These are phyloP conservation scores for Hirtodrosophila duncani DNA, from an alignment of 2,888 invertebrate species.

Conservation along the genomic window DNA sequence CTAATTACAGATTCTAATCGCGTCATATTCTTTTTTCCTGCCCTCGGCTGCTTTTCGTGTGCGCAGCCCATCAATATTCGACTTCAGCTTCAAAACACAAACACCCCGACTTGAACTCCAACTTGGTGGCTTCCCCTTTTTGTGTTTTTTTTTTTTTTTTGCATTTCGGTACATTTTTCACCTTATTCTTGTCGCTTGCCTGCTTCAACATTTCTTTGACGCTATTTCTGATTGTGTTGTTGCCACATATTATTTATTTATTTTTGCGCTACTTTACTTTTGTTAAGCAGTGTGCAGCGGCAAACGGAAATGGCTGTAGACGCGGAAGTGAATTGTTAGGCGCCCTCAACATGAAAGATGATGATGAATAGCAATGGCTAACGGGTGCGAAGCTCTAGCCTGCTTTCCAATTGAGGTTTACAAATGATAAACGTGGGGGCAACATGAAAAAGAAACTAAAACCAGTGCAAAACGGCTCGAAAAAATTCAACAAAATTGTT, in stretches of 20 bases:
- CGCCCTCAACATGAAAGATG: constrained; percentile 42
- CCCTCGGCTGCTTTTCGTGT: constrained; percentile 59
- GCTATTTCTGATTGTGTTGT: constrained; percentile 40
- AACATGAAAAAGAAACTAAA: no score
- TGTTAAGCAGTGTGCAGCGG: constrained; percentile 58
- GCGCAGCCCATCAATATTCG: constrained; percentile 71
- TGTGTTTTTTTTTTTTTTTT: no score
- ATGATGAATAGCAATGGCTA: constrained; percentile 32
- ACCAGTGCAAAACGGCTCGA: no score
- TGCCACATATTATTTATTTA: constrained; percentile 63
- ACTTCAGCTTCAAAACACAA: no score
- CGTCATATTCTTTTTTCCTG: constrained; percentile 64
- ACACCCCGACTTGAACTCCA: no score
- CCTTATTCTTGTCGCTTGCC: constrained; percentile 32
- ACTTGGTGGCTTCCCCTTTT: no score
- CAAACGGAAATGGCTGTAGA: constrained; percentile 68
- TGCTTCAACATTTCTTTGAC: constrained; percentile 26
- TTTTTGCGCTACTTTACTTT: constrained; percentile 28
- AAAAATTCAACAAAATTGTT: no score
- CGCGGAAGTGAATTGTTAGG: constrained; percentile 71
- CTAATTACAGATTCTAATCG: constrained; percentile 76
- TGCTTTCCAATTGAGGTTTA: constrained; percentile 4
- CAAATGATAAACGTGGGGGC: constrained; percentile 1
- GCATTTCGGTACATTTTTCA: constrained; percentile 35
- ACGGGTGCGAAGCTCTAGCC: no score